Conservation (phyloP, 2,797 vertebrate species). For the Acanthopagrus latus region DNA sequence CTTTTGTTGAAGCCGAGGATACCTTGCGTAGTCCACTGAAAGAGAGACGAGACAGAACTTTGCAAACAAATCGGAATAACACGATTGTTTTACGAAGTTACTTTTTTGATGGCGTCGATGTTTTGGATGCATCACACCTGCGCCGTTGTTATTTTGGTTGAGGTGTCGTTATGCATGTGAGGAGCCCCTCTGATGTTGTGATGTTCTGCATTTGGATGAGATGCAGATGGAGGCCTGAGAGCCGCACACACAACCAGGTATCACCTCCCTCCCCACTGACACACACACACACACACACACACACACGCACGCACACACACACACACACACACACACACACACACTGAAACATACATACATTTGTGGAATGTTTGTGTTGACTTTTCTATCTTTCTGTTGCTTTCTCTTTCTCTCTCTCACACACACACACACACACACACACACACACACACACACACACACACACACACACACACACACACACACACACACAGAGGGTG, state of each 20-base stretch:
- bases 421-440: constrained; percentile 37
- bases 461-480: constrained; percentile 37
- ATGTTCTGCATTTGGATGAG: constrained; percentile 77
- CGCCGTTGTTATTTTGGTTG: constrained; percentile 36
- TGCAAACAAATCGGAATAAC: neutral
- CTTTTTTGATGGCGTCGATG: constrained; percentile 54
- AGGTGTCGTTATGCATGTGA: constrained; percentile 46
- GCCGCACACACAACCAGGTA: constrained; percentile 63
- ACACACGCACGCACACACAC: constrained; percentile 27
- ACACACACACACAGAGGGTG: constrained; percentile 37
- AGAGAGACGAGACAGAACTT: neutral
- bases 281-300: constrained; percentile 35
- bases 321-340: constrained; percentile 26
- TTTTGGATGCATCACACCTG: constrained; percentile 52
- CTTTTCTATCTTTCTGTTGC: constrained; percentile 39
- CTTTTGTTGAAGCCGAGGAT: neutral
- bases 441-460: constrained; percentile 38
- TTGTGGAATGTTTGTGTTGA: constrained; percentile 53
- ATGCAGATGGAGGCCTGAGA: constrained; percentile 75
- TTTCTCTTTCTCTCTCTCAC: constrained; percentile 36
- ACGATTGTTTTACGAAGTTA: constrained; percentile 43
- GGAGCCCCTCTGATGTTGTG: constrained; percentile 67
- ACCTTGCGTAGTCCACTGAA: constrained; percentile 7
- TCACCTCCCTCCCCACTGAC: constrained; percentile 59
- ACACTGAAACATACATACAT: constrained; percentile 34